Percentiles rank a stretch among this genome's conserved stretches.
These are phyloP conservation scores for Oreortyx pictus DNA, from an alignment of 2,797 vertebrate genomes.

Conservation along the genomic window DNA sequence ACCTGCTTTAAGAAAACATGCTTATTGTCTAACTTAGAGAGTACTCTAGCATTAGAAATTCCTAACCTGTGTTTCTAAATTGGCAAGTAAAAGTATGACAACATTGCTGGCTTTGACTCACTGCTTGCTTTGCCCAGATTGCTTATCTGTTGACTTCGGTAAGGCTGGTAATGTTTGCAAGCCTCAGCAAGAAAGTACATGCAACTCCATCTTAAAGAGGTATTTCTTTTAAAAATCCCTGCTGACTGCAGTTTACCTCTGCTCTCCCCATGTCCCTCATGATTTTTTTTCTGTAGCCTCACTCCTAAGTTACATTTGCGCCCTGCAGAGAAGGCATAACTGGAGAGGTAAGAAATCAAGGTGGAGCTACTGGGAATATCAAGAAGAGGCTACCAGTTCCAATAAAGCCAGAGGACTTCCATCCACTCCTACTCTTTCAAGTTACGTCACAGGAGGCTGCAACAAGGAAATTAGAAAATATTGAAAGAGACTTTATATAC, in stretches of 20 bases:
- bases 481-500: too few species aligned
- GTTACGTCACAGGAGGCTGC: too few species aligned
- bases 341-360: neutral
- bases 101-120: neutral
- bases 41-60: neutral
- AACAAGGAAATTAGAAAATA: too few species aligned
- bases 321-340: neutral
- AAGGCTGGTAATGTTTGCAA: neutral
- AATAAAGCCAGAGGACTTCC: neutral
- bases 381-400: neutral
- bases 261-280: neutral
- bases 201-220: neutral
- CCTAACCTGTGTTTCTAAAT: neutral
- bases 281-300: neutral
- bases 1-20: neutral
- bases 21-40: neutral
- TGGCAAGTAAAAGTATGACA: neutral
- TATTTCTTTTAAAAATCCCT: neutral
- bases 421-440: neutral
- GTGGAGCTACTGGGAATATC: neutral
- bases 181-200: neutral
- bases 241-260: neutral
- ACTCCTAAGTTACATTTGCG: neutral
- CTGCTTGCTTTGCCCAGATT: neutral
- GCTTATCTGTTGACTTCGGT: neutral